These are phyloP conservation scores for Pterocles gutturalis DNA, from an alignment of 2,113 vertebrate species.

Conservation along the genomic window DNA sequence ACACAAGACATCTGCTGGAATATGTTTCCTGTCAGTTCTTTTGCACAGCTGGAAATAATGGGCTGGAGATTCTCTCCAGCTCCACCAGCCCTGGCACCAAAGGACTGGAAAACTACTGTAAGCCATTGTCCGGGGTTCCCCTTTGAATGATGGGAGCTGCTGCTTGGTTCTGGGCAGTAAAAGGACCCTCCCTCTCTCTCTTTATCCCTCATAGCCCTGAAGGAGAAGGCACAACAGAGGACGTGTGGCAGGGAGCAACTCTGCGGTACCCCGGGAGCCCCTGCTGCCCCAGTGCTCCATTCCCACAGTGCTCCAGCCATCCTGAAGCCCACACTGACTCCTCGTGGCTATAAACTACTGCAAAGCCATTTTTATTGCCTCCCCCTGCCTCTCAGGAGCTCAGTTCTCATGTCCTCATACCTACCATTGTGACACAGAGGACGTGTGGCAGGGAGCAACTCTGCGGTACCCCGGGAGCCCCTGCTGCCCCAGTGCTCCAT, in stretches of 20 bases:
- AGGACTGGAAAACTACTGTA: constrained; percentile 26
- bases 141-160: background rate
- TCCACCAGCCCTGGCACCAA: constrained; percentile 9
- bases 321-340: background rate
- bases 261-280: background rate
- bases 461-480: background rate
- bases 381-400: background rate
- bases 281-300: background rate
- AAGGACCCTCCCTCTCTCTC: background rate
- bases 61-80: background rate
- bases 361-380: background rate
- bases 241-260: background rate
- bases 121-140: background rate
- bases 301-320: background rate
- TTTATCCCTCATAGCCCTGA: too few species aligned
- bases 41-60: background rate
- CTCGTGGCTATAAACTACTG: background rate
- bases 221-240: background rate
- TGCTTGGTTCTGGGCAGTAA: background rate
- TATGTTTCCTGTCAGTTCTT: constrained; percentile 32
- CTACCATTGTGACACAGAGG: background rate
- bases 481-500: background rate
- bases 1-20: constrained; percentile 42
- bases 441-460: background rate
- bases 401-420: background rate